Conservation (phyloP, 37 sponge, comb jelly and placozoan genomes). For the Oscarella lobularis region DNA sequence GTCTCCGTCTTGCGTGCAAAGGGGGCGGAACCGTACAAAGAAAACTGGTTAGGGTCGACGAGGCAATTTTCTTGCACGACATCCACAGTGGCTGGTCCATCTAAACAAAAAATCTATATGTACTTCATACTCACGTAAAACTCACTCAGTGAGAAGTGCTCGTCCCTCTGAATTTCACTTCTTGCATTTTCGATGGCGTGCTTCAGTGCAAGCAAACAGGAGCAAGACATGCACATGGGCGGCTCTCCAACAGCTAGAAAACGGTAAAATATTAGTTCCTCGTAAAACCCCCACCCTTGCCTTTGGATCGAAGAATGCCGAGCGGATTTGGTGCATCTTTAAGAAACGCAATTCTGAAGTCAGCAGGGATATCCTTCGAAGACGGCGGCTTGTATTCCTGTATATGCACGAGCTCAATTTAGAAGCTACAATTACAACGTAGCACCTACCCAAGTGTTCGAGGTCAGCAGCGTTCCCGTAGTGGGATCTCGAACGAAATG, state of each 20-base stretch:
- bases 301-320: constrained; percentile 54
- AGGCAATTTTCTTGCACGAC: constrained; percentile 12
- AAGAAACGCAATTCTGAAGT: constrained; percentile 45
- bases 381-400: constrained; percentile 76
- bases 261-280: too few species aligned
- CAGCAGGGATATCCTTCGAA: constrained; percentile 47
- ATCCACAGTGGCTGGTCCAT: constrained; percentile 65
- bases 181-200: not conserved
- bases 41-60: not conserved
- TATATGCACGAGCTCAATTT: not conserved
- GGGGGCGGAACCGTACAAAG: too few species aligned
- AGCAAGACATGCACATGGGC: constrained; percentile 46
- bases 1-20: too few species aligned
- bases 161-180: not conserved
- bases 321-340: constrained; percentile 70
- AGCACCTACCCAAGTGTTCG: constrained; percentile 72
- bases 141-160: not conserved
- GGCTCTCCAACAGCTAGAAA: constrained; percentile 66
- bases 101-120: constrained; percentile 8
- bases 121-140: not conserved
- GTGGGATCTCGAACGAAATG: constrained; percentile 31
- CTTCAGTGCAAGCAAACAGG: constrained; percentile 39
- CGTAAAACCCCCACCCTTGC: constrained; percentile 20
- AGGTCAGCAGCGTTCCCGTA: constrained; percentile 47
- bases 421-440: too few species aligned